Base-by-base conservation (phyloP, 2,888 invertebrate species). In the Drosophila colorata region DNA sequence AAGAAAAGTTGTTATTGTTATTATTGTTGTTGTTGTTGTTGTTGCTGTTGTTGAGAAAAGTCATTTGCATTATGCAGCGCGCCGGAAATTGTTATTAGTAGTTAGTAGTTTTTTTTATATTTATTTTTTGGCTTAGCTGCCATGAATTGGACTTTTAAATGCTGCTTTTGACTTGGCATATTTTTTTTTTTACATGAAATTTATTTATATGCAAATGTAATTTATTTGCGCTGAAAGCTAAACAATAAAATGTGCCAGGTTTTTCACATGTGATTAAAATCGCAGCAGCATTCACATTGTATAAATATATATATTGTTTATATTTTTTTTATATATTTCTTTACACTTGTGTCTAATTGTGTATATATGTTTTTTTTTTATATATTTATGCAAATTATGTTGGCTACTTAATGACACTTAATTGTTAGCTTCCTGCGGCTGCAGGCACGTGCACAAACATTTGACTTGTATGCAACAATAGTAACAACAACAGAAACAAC, bases 61-160 rank as follows among this genome's bases (percentile, higher is more conserved):
- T 83, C 81, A 83, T 88, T 88, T 83, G 84, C 82, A 88, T 83
- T 88, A 83, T 83, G 71, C 84, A 77, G 74, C 78, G 69, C 81
- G 63, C 84, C 82, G 82, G 82, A 83, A 83, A 83, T 83, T 88
- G 88, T 83, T 83, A 88, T 83, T 83, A 86, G 88, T 82, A 82
- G 73, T 72, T 82, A 63, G 51, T 53, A 52, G 66, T 63, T 2
- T 52, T 53, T 66, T 52, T 31, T 38, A 56, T 70, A 51, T 74
- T 40, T 51, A 64, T 60, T 81, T 80, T 53, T 69, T 25, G 48
- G 51, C 60, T 25, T 52, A 18, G 41, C 38, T 59, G 69, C 76
- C 66, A 81, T 81, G 81, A 81, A 69, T 82, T 80, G 80, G 67
- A 82, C 73, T 86, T 81, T 82, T 76, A 88, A 82, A 86, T 75